phyloP scores from a whole-genome alignment of 2,113 vertebrate genomes.

The Strix uralensis region DNA sequence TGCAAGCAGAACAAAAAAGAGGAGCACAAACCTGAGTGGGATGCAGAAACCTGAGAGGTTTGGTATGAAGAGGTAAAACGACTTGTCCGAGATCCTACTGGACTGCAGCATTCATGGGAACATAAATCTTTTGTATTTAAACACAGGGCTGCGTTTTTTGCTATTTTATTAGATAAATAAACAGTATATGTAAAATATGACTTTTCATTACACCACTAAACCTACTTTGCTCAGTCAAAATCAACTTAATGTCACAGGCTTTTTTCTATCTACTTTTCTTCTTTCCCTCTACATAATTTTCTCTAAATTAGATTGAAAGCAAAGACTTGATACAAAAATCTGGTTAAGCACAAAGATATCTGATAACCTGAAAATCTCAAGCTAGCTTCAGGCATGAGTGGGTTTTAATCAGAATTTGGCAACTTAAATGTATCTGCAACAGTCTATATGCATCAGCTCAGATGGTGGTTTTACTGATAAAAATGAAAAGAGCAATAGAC shows the following conservation, averaged over 20 bases:
- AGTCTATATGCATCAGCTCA: slow-evolving; percentile 18
- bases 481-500: neutral
- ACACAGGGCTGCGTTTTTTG: neutral
- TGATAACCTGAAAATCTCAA: slow-evolving; percentile 30
- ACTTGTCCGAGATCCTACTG: neutral
- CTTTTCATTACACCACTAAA: neutral
- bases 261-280: neutral
- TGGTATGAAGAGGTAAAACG: neutral
- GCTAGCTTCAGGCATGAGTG: neutral
- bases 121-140: neutral
- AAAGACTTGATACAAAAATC: neutral
- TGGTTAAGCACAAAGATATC: neutral
- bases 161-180: neutral
- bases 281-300: neutral
- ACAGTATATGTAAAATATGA: neutral
- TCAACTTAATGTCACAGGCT: neutral
- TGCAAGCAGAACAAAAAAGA: neutral
- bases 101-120: neutral
- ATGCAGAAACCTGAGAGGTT: neutral
- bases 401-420: slow-evolving; percentile 41
- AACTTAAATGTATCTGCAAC: slow-evolving; percentile 8
- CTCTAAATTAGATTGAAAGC: neutral
- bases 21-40: neutral
- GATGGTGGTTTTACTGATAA: neutral
- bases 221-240: neutral